Percentiles rank a stretch among this genome's conserved stretches.
phyloP scores from a whole-genome alignment of 92 coral and sea anemone genomes.

The Porites cylindrica region DNA sequence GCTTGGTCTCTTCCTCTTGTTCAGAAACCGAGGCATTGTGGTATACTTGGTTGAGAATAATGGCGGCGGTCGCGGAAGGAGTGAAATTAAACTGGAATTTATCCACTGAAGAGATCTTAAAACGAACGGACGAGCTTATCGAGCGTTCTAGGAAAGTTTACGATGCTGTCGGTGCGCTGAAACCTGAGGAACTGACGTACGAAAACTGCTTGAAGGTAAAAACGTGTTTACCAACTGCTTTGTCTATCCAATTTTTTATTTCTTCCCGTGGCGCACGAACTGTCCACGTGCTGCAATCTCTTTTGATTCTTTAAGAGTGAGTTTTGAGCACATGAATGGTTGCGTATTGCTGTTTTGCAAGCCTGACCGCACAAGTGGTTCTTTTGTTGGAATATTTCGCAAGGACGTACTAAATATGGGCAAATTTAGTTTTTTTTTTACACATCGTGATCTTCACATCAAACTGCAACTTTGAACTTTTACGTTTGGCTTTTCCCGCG shows the following conservation, averaged over 20 bases:
- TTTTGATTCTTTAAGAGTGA: not conserved
- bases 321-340: not conserved
- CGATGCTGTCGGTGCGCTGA: constrained; percentile 86
- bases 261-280: constrained; percentile 7
- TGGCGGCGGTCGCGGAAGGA: constrained; percentile 66
- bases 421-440: not conserved
- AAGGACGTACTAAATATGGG: not conserved
- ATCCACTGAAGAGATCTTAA: constrained; percentile 82
- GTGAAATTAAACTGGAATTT: constrained; percentile 85
- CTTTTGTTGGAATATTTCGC: not conserved
- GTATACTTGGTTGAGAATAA: constrained; percentile 16
- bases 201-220: constrained; percentile 90
- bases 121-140: constrained; percentile 85
- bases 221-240: not conserved
- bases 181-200: constrained; percentile 78
- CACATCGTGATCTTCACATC: too few species aligned
- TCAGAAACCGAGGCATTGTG: constrained; percentile 46
- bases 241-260: too few species aligned
- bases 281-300: constrained; percentile 31
- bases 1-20: not conserved
- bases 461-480: too few species aligned
- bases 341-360: not conserved
- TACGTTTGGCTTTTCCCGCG: too few species aligned
- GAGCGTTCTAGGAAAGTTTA: constrained; percentile 83
- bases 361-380: not conserved